Evolutionary conservation across 2,888 invertebrate genomes (phyloP).

Genomic region (Taphrorychus bicolor): DNA sequence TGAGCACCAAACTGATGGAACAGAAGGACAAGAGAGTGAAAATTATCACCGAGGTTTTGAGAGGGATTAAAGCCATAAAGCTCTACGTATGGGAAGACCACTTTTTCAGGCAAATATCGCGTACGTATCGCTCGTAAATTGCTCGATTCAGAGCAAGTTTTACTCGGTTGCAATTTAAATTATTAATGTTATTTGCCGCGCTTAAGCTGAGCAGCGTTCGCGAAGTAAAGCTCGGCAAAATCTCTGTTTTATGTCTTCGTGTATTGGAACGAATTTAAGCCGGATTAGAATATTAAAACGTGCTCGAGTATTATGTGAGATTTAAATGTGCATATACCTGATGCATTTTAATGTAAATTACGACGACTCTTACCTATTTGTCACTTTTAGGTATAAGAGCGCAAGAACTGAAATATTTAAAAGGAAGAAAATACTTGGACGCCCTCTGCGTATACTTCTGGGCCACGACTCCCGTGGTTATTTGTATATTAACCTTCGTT

Average conservation of each 20-base stretch:
- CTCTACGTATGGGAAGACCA: slow-evolving; percentile 93
- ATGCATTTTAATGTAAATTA: too few relatives aligned
- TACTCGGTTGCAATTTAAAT: background rate
- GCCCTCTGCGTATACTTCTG: slow-evolving; percentile 98
- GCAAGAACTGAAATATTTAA: slow-evolving; percentile 78
- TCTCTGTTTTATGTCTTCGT: slow-evolving; percentile 4
- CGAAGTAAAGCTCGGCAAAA: background rate
- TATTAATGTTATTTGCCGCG: slow-evolving; percentile 9
- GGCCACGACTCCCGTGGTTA: slow-evolving; percentile 96
- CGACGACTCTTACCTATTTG: background rate
- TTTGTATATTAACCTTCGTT: slow-evolving; percentile 83
- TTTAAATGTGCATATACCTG: too few relatives aligned
- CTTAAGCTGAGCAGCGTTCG: slow-evolving; percentile 1
- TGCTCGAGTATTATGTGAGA: too few relatives aligned
- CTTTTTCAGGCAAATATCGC: slow-evolving; percentile 74
- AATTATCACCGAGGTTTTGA: slow-evolving; percentile 84
- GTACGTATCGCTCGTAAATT: slow-evolving; percentile 60
- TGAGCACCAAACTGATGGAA: slow-evolving; percentile 88
- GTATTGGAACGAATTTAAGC: slow-evolving; percentile 13
- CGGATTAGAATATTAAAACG: slow-evolving; percentile 25
- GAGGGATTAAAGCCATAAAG: slow-evolving; percentile 90
- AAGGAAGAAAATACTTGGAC: slow-evolving; percentile 92
- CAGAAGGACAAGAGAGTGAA: slow-evolving; percentile 91
- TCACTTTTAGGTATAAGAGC: slow-evolving; percentile 66
- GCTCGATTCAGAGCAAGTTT: background rate